These are phyloP conservation scores for Amphipyra tragopoginis DNA, from an alignment of 2,888 invertebrate species.

Conservation along the genomic window DNA sequence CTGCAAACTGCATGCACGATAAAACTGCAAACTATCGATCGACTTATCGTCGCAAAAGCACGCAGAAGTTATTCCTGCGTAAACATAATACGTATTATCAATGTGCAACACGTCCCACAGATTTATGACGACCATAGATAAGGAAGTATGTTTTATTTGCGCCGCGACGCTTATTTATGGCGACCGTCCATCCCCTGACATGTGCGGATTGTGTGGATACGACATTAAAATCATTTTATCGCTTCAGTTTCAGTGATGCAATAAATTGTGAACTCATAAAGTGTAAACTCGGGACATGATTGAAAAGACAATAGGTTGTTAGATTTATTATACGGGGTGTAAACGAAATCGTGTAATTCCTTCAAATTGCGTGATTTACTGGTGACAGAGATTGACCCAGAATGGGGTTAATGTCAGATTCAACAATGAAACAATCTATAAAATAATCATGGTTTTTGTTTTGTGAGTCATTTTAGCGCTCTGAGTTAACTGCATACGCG, in stretches of 20 bases:
- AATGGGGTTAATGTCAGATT: too few relatives aligned
- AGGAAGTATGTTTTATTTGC: conserved; percentile 47
- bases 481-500: too few relatives aligned
- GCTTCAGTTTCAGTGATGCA: conserved; percentile 35
- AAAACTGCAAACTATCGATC: neutral
- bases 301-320: neutral
- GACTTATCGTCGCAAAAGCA: neutral
- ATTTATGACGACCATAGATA: conserved; percentile 48
- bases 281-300: conserved; percentile 16
- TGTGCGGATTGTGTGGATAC: conserved; percentile 21
- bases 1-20: too few relatives aligned
- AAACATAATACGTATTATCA: neutral
- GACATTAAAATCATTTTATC: conserved; percentile 52
- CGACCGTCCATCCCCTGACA: conserved; percentile 33
- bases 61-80: neutral
- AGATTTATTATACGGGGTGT: neutral
- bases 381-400: too few relatives aligned
- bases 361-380: too few relatives aligned
- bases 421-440: too few relatives aligned
- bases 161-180: conserved; percentile 34
- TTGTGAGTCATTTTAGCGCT: too few relatives aligned
- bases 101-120: too few relatives aligned
- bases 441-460: too few relatives aligned
- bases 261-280: conserved; percentile 45
- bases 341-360: too few relatives aligned